Conservation (phyloP, 2,888 invertebrate genomes). For the Cryptus viduatorius region DNA sequence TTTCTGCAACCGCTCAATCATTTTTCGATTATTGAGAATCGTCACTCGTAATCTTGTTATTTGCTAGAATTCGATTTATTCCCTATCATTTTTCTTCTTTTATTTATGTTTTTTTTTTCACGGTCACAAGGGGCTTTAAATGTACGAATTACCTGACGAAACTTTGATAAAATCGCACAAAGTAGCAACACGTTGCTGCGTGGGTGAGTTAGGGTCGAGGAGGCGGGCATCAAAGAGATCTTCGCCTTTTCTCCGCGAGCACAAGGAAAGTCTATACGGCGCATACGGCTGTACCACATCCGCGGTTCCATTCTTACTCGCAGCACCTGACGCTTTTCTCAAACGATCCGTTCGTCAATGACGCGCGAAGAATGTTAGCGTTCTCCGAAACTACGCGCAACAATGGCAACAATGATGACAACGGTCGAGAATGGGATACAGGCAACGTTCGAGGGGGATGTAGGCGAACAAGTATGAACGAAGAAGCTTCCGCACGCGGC, state of each 20-base stretch:
- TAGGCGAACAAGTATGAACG: not conserved
- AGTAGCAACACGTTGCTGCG: not conserved
- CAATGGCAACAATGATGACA: constrained; percentile 51
- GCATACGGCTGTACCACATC: constrained; percentile 1
- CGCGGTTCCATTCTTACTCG: not conserved
- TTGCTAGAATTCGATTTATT: not conserved
- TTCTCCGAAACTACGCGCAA: constrained; percentile 41
- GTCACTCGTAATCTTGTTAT: not conserved
- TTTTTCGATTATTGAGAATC: not conserved
- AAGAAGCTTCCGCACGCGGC: not conserved
- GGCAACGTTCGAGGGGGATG: not conserved
- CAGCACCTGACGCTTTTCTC: not conserved
- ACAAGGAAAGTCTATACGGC: not conserved
- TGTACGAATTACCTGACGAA: not conserved
- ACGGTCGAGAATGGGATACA: constrained; percentile 16
- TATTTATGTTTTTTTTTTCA: not conserved
- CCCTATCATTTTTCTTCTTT: not conserved
- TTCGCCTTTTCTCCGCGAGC: not conserved
- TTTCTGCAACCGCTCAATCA: not conserved
- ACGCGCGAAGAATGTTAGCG: constrained; percentile 50
- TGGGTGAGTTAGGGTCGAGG: not conserved
- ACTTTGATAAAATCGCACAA: not conserved
- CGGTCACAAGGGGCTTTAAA: not conserved
- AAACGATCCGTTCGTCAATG: constrained; percentile 23
- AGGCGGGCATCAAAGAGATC: not conserved